These are phyloP conservation scores for Barnardius zonarius DNA, from an alignment of 2,113 vertebrate species.

Conservation along the genomic window DNA sequence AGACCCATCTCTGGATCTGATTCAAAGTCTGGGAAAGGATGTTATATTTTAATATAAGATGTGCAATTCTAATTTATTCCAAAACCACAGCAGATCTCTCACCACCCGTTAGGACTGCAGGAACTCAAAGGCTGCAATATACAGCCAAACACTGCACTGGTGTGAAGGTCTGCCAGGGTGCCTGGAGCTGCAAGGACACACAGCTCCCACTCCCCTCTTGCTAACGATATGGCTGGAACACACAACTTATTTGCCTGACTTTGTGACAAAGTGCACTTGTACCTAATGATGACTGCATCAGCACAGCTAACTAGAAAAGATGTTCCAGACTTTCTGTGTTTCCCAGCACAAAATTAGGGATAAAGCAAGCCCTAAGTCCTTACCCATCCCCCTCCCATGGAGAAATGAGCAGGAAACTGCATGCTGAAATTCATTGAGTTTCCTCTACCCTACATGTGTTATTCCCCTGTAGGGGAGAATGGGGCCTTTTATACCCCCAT, in stretches of 20 bases:
- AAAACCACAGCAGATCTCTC: not conserved
- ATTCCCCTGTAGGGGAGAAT: constrained; percentile 60
- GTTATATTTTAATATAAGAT: not conserved
- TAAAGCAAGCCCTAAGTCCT: not conserved
- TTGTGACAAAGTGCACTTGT: not conserved
- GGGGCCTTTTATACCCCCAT: constrained; percentile 51
- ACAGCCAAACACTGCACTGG: not conserved
- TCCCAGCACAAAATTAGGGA: not conserved
- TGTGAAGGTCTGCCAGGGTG: not conserved
- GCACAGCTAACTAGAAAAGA: not conserved
- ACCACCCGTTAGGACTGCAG: not conserved
- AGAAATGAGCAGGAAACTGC: constrained; percentile 43
- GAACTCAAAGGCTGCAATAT: not conserved
- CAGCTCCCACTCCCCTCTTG: not conserved
- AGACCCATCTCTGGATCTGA: not conserved
- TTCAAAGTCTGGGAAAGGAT: not conserved
- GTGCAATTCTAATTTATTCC: not conserved
- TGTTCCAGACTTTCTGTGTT: not conserved
- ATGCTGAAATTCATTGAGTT: constrained; percentile 4
- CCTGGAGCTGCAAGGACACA: not conserved
- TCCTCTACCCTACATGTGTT: constrained; percentile 49
- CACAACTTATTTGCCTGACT: not conserved
- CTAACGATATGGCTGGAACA: not conserved
- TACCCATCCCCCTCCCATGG: not conserved
- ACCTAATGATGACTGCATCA: not conserved